These are phyloP conservation scores for Pocillopora damicornis DNA, from an alignment of 64 coral and sea anemone genomes.

Conservation along the genomic window DNA sequence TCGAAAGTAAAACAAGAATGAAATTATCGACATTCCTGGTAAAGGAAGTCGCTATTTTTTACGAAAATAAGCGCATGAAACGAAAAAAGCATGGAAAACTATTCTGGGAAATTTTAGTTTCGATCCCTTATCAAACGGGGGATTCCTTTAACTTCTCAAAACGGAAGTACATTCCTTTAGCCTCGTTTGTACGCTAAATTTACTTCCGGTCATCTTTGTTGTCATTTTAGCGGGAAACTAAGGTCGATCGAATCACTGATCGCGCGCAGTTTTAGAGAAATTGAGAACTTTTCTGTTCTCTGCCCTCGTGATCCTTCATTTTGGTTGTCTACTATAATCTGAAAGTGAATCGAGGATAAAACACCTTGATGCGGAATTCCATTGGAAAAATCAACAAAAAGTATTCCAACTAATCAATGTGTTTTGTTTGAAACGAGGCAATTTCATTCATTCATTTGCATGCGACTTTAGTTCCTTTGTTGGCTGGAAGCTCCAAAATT, in stretches of 20 bases:
- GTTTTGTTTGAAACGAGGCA: constrained; percentile 95
- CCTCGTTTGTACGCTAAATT: constrained; percentile 40
- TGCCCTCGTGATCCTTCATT: not conserved
- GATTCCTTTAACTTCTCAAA: constrained; percentile 17
- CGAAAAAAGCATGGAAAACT: not conserved
- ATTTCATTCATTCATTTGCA: constrained; percentile 99
- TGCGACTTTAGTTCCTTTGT: constrained; percentile 64
- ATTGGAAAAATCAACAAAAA: constrained; percentile 69
- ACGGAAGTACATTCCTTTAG: constrained; percentile 39
- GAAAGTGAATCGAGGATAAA: not conserved
- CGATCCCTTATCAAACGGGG: not conserved
- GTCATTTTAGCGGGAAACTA: constrained; percentile 58
- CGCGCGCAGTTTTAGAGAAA: not conserved
- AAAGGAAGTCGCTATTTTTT: not conserved
- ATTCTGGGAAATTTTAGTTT: not conserved
- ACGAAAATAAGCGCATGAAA: not conserved
- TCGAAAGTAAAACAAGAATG: not conserved
- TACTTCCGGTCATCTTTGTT: constrained; percentile 73
- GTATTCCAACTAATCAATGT: constrained; percentile 52
- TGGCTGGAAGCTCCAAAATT: constrained; percentile 22
- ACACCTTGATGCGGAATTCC: not conserved
- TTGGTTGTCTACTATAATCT: not conserved
- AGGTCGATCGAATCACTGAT: not conserved
- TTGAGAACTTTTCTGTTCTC: constrained; percentile 15
- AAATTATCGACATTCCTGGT: not conserved